Percentiles rank a stretch among this genome's conserved stretches.
phyloP scores from a whole-genome alignment of 2,113 vertebrate genomes.

The Haemorhous mexicanus region DNA sequence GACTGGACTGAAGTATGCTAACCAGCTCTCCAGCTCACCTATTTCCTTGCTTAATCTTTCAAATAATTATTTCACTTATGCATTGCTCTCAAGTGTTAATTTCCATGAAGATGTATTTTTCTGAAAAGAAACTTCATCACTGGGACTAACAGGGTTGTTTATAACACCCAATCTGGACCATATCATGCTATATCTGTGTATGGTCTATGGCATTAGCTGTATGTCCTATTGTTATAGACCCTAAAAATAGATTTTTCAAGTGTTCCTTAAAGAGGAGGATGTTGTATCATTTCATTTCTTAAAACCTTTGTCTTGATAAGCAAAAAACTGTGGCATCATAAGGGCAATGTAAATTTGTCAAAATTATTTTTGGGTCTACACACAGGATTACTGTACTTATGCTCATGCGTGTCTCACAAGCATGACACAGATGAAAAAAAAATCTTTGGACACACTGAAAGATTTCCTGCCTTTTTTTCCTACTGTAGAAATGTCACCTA shows the following conservation, averaged over 20 bases:
- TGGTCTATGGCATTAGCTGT: neutral
- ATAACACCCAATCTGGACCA: neutral
- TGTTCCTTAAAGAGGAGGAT: neutral
- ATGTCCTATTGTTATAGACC: neutral
- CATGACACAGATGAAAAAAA: neutral
- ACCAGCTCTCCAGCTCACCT: neutral
- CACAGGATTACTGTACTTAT: neutral
- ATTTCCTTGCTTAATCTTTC: neutral
- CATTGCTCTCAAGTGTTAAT: neutral
- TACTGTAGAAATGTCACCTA: neutral
- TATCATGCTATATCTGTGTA: neutral
- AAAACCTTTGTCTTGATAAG: neutral
- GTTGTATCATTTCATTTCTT: neutral
- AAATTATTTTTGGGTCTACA: neutral
- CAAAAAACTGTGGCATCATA: neutral
- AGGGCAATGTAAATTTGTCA: neutral
- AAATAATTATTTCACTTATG: neutral
- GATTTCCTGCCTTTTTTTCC: neutral
- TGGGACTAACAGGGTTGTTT: neutral
- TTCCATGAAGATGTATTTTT: neutral
- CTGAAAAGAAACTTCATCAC: neutral
- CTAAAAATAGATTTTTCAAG: neutral
- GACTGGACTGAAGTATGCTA: rapidly evolving
- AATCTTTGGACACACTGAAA: neutral
- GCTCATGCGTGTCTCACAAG: neutral